Evolutionary conservation across 2,888 invertebrate species (phyloP).

Genomic region (Acanthococcus lagerstroemiae): DNA sequence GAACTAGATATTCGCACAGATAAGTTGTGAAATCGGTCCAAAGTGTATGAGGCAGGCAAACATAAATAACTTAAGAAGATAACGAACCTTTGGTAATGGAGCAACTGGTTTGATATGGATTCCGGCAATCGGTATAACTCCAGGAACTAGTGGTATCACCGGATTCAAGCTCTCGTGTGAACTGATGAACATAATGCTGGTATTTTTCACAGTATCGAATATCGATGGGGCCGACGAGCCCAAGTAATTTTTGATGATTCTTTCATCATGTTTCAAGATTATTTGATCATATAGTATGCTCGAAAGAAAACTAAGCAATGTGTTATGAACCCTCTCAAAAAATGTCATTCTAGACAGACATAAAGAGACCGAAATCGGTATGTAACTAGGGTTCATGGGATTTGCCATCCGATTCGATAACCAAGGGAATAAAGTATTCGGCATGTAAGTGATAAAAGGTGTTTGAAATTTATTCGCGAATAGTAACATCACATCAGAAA

Average conservation of each 20-base stretch:
- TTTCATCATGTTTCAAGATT: neutral
- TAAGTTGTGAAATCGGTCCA: no score
- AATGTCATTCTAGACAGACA: slow-evolving; percentile 16
- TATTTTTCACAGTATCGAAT: slow-evolving; percentile 4
- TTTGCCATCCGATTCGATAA: neutral
- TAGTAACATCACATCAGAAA: slow-evolving; percentile 14
- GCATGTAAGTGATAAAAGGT: slow-evolving; percentile 18
- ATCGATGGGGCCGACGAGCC: neutral
- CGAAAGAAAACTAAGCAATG: neutral
- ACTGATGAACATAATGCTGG: slow-evolving; percentile 5
- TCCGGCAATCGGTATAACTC: slow-evolving; percentile 7
- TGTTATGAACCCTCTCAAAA: slow-evolving; percentile 4
- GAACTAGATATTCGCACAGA: no score
- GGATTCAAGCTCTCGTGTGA: neutral
- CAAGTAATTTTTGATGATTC: neutral
- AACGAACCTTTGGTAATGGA: slow-evolving; percentile 1
- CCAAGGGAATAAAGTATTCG: slow-evolving; percentile 24
- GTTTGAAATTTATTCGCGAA: slow-evolving; percentile 15
- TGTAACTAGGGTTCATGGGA: slow-evolving; percentile 6
- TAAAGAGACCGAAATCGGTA: neutral
- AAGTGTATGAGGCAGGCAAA: no score
- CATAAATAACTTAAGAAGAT: no score
- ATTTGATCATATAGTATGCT: neutral
- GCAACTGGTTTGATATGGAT: slow-evolving; percentile 8
- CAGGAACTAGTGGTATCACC: slow-evolving; percentile 1